Conservation (phyloP, 2,113 vertebrate genomes). For the Suricata suricatta region DNA sequence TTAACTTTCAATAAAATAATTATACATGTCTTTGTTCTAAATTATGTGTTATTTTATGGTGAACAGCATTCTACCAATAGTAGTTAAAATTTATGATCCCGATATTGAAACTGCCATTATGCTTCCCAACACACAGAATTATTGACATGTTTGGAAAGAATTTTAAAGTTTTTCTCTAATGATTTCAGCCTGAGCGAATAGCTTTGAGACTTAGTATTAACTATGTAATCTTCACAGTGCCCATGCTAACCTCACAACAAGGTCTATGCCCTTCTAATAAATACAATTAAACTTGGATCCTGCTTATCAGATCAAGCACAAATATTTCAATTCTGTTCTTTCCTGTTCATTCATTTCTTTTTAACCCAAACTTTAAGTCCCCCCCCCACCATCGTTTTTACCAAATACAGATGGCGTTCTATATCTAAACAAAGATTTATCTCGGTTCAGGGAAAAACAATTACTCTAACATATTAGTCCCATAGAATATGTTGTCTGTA, state of each 20-base stretch:
- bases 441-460: background rate
- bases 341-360: background rate
- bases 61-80: background rate
- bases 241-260: background rate
- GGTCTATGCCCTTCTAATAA: background rate
- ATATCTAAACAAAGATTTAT: background rate
- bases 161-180: background rate
- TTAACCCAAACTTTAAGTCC: background rate
- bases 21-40: background rate
- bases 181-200: background rate
- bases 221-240: background rate
- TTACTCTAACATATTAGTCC: background rate
- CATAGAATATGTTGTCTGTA: background rate
- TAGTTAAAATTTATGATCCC: background rate
- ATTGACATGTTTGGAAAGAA: background rate
- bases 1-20: background rate
- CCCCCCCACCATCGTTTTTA: background rate
- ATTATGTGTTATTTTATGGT: background rate
- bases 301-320: background rate
- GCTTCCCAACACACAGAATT: background rate
- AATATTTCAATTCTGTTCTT: background rate
- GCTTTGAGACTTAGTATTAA: background rate
- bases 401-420: background rate
- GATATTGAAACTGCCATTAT: background rate
- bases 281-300: background rate